Conservation (phyloP, 2,888 invertebrate species). For the Mayetiola destructor region DNA sequence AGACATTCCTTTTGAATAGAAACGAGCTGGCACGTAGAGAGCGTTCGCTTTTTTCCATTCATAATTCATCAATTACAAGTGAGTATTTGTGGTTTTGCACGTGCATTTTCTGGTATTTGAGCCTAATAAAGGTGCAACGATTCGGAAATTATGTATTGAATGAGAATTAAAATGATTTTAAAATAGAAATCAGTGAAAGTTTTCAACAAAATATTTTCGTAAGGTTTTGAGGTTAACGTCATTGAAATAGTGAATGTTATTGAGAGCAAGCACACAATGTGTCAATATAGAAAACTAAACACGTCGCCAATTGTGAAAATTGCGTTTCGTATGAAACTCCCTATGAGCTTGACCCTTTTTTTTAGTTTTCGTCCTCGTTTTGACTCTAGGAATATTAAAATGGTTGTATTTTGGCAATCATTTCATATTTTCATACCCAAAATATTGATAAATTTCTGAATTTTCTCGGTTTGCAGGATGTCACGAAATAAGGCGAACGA, state of each 20-base stretch:
- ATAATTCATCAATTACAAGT: not conserved
- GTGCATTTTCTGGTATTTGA: not conserved
- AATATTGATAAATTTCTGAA: not conserved
- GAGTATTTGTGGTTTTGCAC: not conserved
- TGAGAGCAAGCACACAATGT: not conserved
- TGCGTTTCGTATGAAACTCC: no score
- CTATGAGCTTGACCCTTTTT: no score
- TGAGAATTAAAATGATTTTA: no score
- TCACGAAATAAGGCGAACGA: slow-evolving; percentile 58
- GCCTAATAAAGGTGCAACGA: not conserved
- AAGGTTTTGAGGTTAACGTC: not conserved
- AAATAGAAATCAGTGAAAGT: not conserved
- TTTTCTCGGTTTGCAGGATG: slow-evolving; percentile 37
- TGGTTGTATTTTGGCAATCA: no score
- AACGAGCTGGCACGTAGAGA: slow-evolving; percentile 32
- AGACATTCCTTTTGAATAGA: slow-evolving; percentile 11
- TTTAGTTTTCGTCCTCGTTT: no score
- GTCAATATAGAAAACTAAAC: not conserved
- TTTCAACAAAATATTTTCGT: not conserved
- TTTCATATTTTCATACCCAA: no score
- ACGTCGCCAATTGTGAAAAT: not conserved
- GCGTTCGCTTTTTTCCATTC: slow-evolving; percentile 27
- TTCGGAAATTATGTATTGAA: no score
- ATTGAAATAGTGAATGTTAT: slow-evolving; percentile 2
- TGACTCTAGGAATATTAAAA: not conserved